phyloP scores from a whole-genome alignment of 2,113 vertebrate genomes.

The Bos indicus region DNA sequence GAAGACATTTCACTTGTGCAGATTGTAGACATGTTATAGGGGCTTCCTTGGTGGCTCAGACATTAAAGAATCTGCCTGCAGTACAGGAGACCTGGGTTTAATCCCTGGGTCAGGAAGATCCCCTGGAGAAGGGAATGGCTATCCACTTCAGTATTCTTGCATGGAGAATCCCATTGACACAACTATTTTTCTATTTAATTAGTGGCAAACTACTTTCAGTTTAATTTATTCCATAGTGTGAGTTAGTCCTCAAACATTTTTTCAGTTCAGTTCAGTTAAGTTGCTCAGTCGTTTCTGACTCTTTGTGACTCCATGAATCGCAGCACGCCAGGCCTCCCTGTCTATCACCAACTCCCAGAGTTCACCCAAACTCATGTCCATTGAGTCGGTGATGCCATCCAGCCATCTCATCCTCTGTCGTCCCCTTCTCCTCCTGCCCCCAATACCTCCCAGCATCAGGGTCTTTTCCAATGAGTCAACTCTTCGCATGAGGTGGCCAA shows the following conservation, averaged over 20 bases:
- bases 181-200: not conserved
- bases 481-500: too few relatives aligned
- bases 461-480: too few relatives aligned
- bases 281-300: too few relatives aligned
- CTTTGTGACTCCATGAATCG: too few relatives aligned
- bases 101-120: not conserved
- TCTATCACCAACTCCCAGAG: too few relatives aligned
- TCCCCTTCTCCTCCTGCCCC: too few relatives aligned
- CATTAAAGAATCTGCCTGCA: not conserved
- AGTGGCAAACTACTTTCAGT: not conserved
- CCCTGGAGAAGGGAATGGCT: not conserved
- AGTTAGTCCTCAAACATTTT: not conserved
- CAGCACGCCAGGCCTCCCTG: too few relatives aligned
- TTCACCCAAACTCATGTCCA: too few relatives aligned
- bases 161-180: not conserved
- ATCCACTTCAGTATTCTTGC: not conserved
- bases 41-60: not conserved
- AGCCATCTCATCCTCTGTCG: too few relatives aligned
- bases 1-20: not conserved
- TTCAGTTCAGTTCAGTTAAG: not conserved
- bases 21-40: not conserved
- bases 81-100: not conserved
- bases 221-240: not conserved
- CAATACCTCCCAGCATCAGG: too few relatives aligned
- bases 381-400: too few relatives aligned